phyloP scores from a whole-genome alignment of 2,888 invertebrate species.

The Ochropleura plecta region DNA sequence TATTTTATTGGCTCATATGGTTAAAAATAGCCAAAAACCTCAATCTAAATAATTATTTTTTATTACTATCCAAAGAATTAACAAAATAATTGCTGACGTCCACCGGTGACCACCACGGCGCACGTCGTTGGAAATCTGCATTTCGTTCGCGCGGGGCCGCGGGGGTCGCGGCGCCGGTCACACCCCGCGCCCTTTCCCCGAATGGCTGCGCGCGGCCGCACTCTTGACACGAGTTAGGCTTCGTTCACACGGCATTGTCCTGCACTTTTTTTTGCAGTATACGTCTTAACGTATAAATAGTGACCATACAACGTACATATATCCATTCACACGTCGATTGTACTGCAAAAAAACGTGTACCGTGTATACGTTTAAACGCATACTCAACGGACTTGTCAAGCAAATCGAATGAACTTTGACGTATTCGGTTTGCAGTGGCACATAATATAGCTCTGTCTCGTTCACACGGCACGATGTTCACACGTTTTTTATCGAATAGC shows the following conservation, averaged over 20 bases:
- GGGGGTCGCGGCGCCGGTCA: slow-evolving; percentile 4
- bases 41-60: slow-evolving; percentile 18
- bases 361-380: too few species aligned
- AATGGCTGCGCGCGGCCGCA: neutral
- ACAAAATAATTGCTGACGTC: neutral
- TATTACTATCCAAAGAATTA: slow-evolving; percentile 20
- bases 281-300: too few species aligned
- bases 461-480: too few species aligned
- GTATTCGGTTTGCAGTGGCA: too few species aligned
- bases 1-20: slow-evolving; percentile 16
- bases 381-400: too few species aligned
- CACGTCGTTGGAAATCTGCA: slow-evolving; percentile 5
- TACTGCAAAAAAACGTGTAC: too few species aligned
- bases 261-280: slow-evolving; percentile 1
- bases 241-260: neutral
- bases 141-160: slow-evolving; percentile 8
- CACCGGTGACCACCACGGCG: slow-evolving; percentile 19
- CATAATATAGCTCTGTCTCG: too few species aligned
- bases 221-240: slow-evolving; percentile 1
- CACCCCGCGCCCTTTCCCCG: slow-evolving; percentile 7
- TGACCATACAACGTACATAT: too few species aligned
- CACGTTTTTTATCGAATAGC: too few species aligned
- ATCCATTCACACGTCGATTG: too few species aligned
- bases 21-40: slow-evolving; percentile 7
- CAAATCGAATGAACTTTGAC: too few species aligned